phyloP scores from a whole-genome alignment of 2,113 vertebrate species.

The Atractosteus spatula region DNA sequence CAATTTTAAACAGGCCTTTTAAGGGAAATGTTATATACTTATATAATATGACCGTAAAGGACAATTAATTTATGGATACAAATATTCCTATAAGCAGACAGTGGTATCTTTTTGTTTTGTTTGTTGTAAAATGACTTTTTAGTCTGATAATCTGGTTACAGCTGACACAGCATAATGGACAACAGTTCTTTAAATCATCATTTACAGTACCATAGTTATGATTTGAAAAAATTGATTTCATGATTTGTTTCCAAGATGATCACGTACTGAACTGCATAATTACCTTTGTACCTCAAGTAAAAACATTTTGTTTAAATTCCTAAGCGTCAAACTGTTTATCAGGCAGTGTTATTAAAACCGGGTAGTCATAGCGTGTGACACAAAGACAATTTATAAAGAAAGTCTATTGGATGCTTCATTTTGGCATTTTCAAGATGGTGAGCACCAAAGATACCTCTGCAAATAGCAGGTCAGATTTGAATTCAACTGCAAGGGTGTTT shows the following conservation, averaged over 20 bases:
- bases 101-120: too few species aligned
- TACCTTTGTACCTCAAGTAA: constrained; percentile 17
- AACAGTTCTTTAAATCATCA: too few species aligned
- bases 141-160: too few species aligned
- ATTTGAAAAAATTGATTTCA: too few species aligned
- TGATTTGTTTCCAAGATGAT: too few species aligned
- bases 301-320: constrained; percentile 44
- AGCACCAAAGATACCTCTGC: constrained; percentile 40
- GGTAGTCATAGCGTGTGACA: constrained; percentile 23
- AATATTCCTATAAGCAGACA: too few species aligned
- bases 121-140: too few species aligned
- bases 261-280: constrained; percentile 14
- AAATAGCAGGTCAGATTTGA: constrained; percentile 35
- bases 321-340: constrained; percentile 59
- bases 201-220: too few species aligned
- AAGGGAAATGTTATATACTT: not conserved
- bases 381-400: constrained; percentile 15
- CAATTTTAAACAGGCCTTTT: too few species aligned
- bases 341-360: constrained; percentile 41
- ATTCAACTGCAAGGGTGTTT: not conserved
- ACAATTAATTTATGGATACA: too few species aligned
- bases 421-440: constrained; percentile 8
- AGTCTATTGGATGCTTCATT: constrained; percentile 40
- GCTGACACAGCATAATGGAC: too few species aligned
- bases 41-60: too few species aligned